Conservation (phyloP, 2,113 vertebrate species). For the Ameiurus melas region DNA sequence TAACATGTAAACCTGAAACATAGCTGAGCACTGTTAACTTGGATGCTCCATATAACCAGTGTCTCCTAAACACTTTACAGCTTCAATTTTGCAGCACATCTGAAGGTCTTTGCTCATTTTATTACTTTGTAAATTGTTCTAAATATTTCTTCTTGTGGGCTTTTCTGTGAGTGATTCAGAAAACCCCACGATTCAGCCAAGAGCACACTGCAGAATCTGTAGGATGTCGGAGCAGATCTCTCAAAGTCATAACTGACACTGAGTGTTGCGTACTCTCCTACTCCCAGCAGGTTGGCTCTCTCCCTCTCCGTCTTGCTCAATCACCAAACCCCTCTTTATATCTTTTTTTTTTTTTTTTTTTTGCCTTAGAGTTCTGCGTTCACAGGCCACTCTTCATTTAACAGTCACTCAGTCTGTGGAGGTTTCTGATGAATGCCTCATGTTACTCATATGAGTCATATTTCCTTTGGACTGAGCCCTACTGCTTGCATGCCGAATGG, state of each 20-base stretch:
- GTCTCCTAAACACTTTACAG: not conserved
- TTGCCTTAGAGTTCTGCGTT: slow-evolving; percentile 47
- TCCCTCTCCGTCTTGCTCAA: slow-evolving; percentile 38
- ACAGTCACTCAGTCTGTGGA: slow-evolving; percentile 71
- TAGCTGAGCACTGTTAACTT: not conserved
- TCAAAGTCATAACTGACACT: slow-evolving; percentile 61
- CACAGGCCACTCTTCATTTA: slow-evolving; percentile 65
- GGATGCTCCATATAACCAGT: not conserved
- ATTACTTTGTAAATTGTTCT: slow-evolving; percentile 60
- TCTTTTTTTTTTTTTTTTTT: slow-evolving; percentile 13
- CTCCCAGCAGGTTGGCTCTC: slow-evolving; percentile 5
- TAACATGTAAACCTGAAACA: not conserved
- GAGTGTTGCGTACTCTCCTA: slow-evolving; percentile 56
- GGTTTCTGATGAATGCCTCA: slow-evolving; percentile 75
- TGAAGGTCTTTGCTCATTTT: not conserved
- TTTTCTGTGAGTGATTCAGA: slow-evolving; percentile 72
- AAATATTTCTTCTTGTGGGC: slow-evolving; percentile 61
- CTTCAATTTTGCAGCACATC: not conserved
- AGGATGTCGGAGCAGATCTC: slow-evolving; percentile 57
- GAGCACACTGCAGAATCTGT: slow-evolving; percentile 58
- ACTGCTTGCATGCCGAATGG: slow-evolving; percentile 70
- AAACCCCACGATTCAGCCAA: slow-evolving; percentile 69
- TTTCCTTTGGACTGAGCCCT: slow-evolving; percentile 75
- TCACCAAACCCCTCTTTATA: not conserved
- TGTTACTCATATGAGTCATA: slow-evolving; percentile 79